These are phyloP conservation scores for Sardina pilchardus DNA, from an alignment of 2,113 vertebrate genomes.

Conservation along the genomic window DNA sequence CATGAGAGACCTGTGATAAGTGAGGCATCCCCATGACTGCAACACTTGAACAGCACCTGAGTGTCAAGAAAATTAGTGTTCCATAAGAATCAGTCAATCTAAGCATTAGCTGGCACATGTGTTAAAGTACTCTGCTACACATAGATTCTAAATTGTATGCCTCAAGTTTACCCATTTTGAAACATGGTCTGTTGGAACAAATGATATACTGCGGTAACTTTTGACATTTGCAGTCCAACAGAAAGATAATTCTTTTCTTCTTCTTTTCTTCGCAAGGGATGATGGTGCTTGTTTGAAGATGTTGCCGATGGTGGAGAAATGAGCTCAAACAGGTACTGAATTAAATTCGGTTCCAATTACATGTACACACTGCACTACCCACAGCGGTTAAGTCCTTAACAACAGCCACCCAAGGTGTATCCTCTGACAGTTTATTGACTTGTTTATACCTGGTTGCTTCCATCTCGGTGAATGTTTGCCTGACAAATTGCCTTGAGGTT, in stretches of 20 bases:
- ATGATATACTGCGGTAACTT: no score
- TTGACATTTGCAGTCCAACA: neutral
- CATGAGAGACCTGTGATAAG: no score
- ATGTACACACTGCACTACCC: neutral
- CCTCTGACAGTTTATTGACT: conserved; percentile 50
- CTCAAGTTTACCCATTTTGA: no score
- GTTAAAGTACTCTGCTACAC: no score
- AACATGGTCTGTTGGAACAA: no score
- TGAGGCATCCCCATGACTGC: no score
- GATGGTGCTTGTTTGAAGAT: neutral
- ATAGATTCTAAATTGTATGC: no score
- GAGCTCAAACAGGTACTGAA: neutral
- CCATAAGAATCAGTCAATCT: no score
- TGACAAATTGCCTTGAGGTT: conserved; percentile 39
- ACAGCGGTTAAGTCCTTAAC: neutral
- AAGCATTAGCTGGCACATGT: no score
- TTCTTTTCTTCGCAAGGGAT: neutral
- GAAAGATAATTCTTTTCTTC: neutral
- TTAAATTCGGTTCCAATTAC: neutral
- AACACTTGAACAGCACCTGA: no score
- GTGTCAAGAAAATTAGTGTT: no score
- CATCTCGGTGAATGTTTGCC: conserved; percentile 38
- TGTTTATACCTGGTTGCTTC: conserved; percentile 50
- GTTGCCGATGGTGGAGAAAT: neutral
- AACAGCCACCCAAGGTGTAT: conserved; percentile 29